Base-by-base conservation (phyloP, 2,888 invertebrate species). In the Halictus ligatus region DNA sequence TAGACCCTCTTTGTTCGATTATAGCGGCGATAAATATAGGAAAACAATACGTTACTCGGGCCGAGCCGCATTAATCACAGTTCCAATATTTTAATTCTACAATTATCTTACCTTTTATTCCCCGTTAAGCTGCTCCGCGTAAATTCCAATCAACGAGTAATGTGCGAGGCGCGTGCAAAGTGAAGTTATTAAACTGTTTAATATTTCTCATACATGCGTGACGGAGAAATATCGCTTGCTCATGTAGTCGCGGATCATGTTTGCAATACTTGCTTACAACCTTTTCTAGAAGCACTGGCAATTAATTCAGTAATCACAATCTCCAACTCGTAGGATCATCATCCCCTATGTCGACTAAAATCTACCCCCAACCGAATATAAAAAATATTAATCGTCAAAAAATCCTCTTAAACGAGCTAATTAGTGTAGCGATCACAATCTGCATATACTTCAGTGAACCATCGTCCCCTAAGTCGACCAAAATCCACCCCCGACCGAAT, bases 1-100 rank as follows among this genome's bases (percentile, higher is more conserved):
- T 25, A 35, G 29, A 29, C 54, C 25, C 75, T 54, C 75, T 69
- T 69, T 69, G 69, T 69, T 64, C 64, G 64, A 69, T 69, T 69
- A 69, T 69, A 69, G 12, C 40, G 69, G 21, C 69, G 10, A 69
- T 69, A 69, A 69, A 69, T 69, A 69, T 40, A 40, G 69, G 69
- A 21, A 40, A 69, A 69, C 40, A 40, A 69, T 69, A 40, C 21
- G 5, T 21, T 69, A 69, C 40, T 69, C 69, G 54, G 54, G 40
- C 5, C 43, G 54, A 29, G 8, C 7, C 15, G 15, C 29, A 54
- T 29, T 71, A 71, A 64, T 64, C 64, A 29, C 58, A 58, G n/a
- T n/a, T 35, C 58, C 29, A 35, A 64, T 64, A 64, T 64, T 64
- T 64, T 64, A 64, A 29, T 64, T 64, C 64, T 64, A 64, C 29